phyloP scores from a whole-genome alignment of 1,140 invertebrate genomes.

The Rhopalosiphum maidis region DNA sequence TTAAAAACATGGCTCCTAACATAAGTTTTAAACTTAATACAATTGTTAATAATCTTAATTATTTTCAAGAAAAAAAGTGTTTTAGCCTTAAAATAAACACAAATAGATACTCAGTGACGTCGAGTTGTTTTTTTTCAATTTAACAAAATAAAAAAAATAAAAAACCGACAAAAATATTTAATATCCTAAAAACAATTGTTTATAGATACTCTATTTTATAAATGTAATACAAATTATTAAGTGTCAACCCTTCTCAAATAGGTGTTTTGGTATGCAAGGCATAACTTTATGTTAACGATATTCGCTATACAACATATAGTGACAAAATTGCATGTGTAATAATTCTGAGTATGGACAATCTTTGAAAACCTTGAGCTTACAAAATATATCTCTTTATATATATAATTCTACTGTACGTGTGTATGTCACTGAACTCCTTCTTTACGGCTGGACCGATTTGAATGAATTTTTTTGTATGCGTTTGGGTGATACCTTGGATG shows the following conservation, averaged over 20 bases:
- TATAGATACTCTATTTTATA: background rate
- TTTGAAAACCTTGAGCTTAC: background rate
- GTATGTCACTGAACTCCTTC: too few species aligned
- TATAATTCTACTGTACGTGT: too few species aligned
- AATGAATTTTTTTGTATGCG: too few species aligned
- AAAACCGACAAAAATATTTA: background rate
- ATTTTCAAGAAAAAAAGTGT: background rate
- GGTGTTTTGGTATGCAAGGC: background rate
- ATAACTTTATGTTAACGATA: background rate
- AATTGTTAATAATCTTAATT: background rate
- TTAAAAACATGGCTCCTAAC: background rate
- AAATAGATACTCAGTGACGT: background rate
- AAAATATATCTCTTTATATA: background rate
- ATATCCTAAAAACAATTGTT: background rate
- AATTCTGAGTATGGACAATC: background rate
- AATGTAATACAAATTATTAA: background rate
- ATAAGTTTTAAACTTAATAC: background rate
- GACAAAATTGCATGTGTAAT: background rate
- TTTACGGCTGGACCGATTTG: too few species aligned
- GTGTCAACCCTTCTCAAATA: slow-evolving; percentile 30
- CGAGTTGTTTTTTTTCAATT: background rate
- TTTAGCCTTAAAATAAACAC: background rate
- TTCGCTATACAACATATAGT: background rate
- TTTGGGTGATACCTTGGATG: too few species aligned
- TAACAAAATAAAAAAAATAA: background rate